Evolutionary conservation across 2,888 invertebrate species (phyloP), one percentile per base, ranked within the genome.

Genomic region (Perizoma flavofasciatum): DNA sequence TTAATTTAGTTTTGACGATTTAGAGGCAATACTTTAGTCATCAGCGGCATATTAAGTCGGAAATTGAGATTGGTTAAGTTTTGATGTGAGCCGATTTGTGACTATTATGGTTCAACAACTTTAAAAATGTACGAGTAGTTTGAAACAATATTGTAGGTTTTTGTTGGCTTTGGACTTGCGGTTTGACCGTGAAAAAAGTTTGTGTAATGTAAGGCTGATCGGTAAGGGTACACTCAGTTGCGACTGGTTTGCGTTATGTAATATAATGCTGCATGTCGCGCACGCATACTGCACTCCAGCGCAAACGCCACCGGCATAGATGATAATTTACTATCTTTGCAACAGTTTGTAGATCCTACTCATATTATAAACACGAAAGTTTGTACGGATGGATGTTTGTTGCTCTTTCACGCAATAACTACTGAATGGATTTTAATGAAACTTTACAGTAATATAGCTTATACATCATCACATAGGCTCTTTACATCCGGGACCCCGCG

Each of bases 191-290:
- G 75, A 77, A 79, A 71, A 74, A 72, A 67, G 69, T 66, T 73
- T 63, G 71, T 72, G 73, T 74, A 70, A 64, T 67, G 68, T 62
- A 69, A 68, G 67, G 65, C 22, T 22, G 52, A 51, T 32, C 40
- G 49, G 66, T 69, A 68, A 71, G 65, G 71, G 64, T 69, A 72
- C 62, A 73, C 69, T 64, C 66, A 65, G 73, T 51, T 10, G 60
- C 66, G 79, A 85, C 86, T 85, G 82, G 85, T 86, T 84, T 78
- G 75, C 76, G 77, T 89, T 88, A 87, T 84, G 88, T 79, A 88
- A 88, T 72, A 70, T 22, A 22, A 22, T 67, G 70, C 68, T 69
- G 77, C 73, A 69, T 70, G 22, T 22, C 71, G 71, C 75, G 69
- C 70, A 67, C 69, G 59, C 63, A n/a, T 52, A 49, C 59, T 64